Evolutionary conservation across 2,888 invertebrate species (phyloP).

Genomic region (Oxytorus armatus): DNA sequence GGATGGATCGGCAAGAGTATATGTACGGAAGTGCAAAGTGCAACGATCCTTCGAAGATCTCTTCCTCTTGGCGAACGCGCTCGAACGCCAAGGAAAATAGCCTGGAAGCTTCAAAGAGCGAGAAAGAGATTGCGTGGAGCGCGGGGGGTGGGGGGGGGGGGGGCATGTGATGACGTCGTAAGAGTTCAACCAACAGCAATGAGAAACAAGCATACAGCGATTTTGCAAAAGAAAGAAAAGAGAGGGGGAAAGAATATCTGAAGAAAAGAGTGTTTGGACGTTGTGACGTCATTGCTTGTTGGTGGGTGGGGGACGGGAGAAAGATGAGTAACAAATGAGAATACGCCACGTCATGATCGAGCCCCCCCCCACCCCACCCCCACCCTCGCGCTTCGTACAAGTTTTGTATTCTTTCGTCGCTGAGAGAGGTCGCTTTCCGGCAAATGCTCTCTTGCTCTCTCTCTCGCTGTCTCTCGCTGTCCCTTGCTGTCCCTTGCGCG

Average conservation of each 20-base stretch:
- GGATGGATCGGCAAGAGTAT: too few species aligned
- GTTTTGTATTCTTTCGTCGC: slow-evolving; percentile 8
- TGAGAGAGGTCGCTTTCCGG: slow-evolving; percentile 35
- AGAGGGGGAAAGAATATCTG: not conserved
- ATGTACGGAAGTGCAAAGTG: slow-evolving; percentile 54
- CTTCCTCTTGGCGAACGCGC: not conserved
- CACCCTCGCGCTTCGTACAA: too few species aligned
- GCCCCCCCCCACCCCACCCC: slow-evolving; percentile 10
- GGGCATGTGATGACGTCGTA: not conserved
- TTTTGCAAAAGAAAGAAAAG: slow-evolving; percentile 2
- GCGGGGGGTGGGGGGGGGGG: too few species aligned
- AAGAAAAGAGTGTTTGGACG: slow-evolving; percentile 20
- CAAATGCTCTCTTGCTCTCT: too few species aligned
- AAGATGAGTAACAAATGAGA: slow-evolving; percentile 49
- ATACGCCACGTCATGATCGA: slow-evolving; percentile 55
- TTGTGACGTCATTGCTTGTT: slow-evolving; percentile 77
- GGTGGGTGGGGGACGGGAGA: slow-evolving; percentile 72
- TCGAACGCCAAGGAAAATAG: not conserved
- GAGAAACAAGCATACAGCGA: slow-evolving; percentile 12
- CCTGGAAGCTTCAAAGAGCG: too few species aligned
- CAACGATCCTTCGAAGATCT: slow-evolving; percentile 26
- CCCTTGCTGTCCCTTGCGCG: not conserved
- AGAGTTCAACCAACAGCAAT: slow-evolving; percentile 3
- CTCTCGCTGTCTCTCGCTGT: slow-evolving; percentile 3
- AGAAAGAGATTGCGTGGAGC: too few species aligned